These are phyloP conservation scores for Blastobasis adustella DNA, from an alignment of 2,888 invertebrate species.

Conservation along the genomic window DNA sequence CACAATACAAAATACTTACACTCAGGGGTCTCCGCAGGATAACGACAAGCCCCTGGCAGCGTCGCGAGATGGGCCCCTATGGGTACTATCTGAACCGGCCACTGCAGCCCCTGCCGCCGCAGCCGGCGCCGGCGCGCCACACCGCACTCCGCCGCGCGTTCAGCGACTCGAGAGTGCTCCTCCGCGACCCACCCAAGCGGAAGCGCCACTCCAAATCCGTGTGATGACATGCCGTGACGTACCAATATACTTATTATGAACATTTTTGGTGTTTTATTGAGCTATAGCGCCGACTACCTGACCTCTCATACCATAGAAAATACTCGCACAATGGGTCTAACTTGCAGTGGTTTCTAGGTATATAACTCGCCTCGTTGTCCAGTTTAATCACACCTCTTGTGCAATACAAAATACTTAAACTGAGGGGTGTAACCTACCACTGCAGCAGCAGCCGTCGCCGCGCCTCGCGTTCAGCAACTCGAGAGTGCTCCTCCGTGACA, in stretches of 20 bases:
- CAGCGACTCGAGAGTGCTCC: slow-evolving; percentile 51
- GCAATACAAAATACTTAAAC: too few species aligned
- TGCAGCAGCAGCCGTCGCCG: slow-evolving; percentile 27
- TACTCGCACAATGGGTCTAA: slow-evolving; percentile 37
- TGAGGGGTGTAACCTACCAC: too few species aligned
- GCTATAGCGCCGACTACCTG: too few species aligned
- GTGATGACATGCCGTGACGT: slow-evolving; percentile 14
- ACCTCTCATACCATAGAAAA: neutral
- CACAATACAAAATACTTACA: neutral
- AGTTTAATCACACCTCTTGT: too few species aligned
- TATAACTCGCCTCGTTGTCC: too few species aligned
- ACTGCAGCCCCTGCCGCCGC: slow-evolving; percentile 31
- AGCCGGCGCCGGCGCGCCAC: slow-evolving; percentile 23
- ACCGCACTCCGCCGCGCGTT: slow-evolving; percentile 39
- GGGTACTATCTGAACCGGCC: slow-evolving; percentile 75
- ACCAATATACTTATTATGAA: too few species aligned
- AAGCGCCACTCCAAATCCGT: slow-evolving; percentile 60
- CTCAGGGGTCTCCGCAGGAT: slow-evolving; percentile 50
- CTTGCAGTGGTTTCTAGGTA: too few species aligned
- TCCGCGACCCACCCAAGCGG: slow-evolving; percentile 47
- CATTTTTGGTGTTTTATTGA: too few species aligned
- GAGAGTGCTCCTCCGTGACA: slow-evolving; percentile 43
- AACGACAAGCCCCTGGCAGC: slow-evolving; percentile 72
- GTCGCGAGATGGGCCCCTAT: slow-evolving; percentile 76
- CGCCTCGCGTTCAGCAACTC: slow-evolving; percentile 52